Conservation (phyloP, 2,888 invertebrate genomes). For the Oscheius sp. region DNA sequence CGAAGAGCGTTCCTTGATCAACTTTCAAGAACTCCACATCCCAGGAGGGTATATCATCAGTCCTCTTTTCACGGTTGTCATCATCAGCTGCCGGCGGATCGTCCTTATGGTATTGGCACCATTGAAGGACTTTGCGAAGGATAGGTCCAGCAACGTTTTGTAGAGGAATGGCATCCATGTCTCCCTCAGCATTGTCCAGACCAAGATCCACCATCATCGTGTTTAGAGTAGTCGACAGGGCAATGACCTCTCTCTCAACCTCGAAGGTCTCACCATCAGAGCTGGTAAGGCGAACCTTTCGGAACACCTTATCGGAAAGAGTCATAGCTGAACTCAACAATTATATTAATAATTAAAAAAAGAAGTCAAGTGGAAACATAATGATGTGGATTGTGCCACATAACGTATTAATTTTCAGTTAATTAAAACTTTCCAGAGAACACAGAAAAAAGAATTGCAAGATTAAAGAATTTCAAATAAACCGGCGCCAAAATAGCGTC, state of each 20-base stretch:
- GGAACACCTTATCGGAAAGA: too few relatives aligned
- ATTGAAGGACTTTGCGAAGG: constrained; percentile 81
- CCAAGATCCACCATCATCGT: constrained; percentile 87
- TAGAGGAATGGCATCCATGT: constrained; percentile 76
- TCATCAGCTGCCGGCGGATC: constrained; percentile 87
- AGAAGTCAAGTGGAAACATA: too few relatives aligned
- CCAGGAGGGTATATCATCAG: constrained; percentile 98
- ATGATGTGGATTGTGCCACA: too few relatives aligned
- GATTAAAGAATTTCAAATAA: too few relatives aligned
- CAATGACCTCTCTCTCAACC: constrained; percentile 94
- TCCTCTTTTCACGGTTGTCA: constrained; percentile 95
- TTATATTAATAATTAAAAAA: too few relatives aligned
- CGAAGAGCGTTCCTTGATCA: constrained; percentile 94
- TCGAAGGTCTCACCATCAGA: constrained; percentile 54
- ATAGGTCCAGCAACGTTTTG: constrained; percentile 98
- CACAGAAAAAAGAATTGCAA: too few relatives aligned
- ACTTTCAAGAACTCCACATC: constrained; percentile 98
- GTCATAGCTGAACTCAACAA: too few relatives aligned
- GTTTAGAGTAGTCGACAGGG: constrained; percentile 96
- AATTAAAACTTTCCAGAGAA: too few relatives aligned
- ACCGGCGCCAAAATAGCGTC: too few relatives aligned
- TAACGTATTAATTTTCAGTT: too few relatives aligned
- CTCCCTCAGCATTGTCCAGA: constrained; percentile 26
- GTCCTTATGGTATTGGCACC: constrained; percentile 77
- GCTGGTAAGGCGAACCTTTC: constrained; percentile 19